Evolutionary conservation across 2,888 invertebrate species (phyloP).

Genomic region (Sipha maydis): DNA sequence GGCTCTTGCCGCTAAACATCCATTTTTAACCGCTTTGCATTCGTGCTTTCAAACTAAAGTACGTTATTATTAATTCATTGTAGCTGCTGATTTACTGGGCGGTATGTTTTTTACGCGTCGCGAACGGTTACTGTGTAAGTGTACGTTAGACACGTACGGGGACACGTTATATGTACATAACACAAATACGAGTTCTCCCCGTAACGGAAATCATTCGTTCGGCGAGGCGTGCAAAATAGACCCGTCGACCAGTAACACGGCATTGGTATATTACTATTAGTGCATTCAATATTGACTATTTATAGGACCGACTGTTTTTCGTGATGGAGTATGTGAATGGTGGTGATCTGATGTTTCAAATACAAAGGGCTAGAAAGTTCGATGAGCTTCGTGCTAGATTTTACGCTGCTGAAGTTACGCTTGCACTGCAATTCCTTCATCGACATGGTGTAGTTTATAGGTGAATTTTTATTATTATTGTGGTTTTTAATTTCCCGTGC

Average conservation of each 20-base stretch:
- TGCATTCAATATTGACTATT: slow-evolving; percentile 25
- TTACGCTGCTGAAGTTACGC: slow-evolving; percentile 98
- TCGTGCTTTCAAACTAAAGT: slow-evolving; percentile 96
- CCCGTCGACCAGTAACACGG: no score
- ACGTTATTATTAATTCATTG: slow-evolving; percentile 63
- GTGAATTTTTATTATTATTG: slow-evolving; percentile 66
- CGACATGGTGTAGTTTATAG: slow-evolving; percentile 94
- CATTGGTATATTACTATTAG: slow-evolving; percentile 5
- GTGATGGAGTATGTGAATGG: slow-evolving; percentile 99
- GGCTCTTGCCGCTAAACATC: slow-evolving; percentile 96
- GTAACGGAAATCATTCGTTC: no score
- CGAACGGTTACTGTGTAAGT: no score
- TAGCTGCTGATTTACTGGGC: no score
- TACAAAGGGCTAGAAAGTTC: slow-evolving; percentile 96
- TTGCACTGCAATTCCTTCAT: slow-evolving; percentile 97
- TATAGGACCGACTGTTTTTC: slow-evolving; percentile 90
- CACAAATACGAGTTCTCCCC: no score
- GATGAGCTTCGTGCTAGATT: slow-evolving; percentile 95
- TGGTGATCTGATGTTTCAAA: slow-evolving; percentile 99
- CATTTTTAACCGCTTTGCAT: slow-evolving; percentile 96
- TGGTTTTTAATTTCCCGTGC: no score
- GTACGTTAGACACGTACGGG: no score
- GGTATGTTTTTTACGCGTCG: no score
- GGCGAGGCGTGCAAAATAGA: no score
- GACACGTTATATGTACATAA: no score